These are phyloP conservation scores for Smutsia gigantea DNA, from an alignment of 2,797 vertebrate genomes.

Conservation along the genomic window DNA sequence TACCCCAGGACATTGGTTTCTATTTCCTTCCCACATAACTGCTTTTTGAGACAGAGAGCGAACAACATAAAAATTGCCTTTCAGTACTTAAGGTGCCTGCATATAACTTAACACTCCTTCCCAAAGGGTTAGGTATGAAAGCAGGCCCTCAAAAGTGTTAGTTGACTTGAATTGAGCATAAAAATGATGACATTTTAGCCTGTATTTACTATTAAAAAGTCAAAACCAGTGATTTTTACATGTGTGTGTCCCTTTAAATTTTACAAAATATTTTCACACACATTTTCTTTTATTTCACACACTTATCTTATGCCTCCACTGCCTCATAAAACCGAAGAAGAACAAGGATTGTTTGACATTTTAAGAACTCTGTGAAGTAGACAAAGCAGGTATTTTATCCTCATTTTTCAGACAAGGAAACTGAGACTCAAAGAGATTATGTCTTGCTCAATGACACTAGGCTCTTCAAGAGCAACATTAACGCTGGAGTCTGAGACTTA, in stretches of 20 bases:
- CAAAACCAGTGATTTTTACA: background rate
- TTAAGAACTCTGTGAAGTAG: background rate
- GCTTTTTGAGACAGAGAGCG: background rate
- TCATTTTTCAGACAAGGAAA: background rate
- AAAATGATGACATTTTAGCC: conserved; percentile 33
- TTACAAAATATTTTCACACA: background rate
- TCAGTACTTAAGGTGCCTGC: background rate
- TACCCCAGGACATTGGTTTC: background rate
- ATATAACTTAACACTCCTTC: background rate
- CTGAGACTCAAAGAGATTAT: background rate
- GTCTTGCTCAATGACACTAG: background rate
- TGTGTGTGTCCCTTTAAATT: background rate
- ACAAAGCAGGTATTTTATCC: background rate
- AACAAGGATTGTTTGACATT: background rate
- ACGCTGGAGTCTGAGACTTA: background rate
- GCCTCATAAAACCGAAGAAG: background rate
- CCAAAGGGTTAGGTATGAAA: background rate
- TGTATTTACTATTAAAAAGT: background rate
- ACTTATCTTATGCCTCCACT: background rate
- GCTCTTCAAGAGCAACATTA: background rate
- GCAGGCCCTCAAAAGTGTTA: background rate
- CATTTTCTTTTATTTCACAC: conserved; percentile 8
- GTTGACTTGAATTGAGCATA: background rate
- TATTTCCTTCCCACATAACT: background rate
- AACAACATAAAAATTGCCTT: background rate